A percentile compares a stretch with the other conserved stretches of the same genome.
Conservation (phyloP, 2,113 vertebrate genomes). For the Chloroceryle aenea region DNA sequence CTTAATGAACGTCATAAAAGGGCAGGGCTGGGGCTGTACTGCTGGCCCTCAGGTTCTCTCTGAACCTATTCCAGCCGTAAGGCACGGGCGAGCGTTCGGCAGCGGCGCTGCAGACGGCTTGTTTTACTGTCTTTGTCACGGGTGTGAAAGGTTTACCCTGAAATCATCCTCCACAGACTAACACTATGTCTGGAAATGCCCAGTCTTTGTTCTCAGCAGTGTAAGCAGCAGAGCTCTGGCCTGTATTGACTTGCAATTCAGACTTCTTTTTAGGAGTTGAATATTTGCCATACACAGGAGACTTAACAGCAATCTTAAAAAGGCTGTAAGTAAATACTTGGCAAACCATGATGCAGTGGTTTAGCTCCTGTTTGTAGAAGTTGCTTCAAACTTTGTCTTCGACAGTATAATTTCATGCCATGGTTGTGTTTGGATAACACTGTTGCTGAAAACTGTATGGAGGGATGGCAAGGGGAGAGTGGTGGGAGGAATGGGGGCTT, state of each 20-base stretch:
- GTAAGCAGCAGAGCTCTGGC: neutral
- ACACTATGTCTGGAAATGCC: neutral
- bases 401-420: neutral
- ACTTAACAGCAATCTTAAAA: neutral
- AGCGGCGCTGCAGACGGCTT: neutral
- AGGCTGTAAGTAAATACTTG: neutral
- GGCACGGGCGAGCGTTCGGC: fast-evolving
- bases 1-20: neutral
- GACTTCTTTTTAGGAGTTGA: slow-evolving; percentile 41
- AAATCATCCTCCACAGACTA: neutral
- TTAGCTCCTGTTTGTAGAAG: neutral
- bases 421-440: neutral
- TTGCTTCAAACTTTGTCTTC: neutral
- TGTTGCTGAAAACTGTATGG: neutral
- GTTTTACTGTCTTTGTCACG: neutral
- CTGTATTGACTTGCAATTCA: neutral
- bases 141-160: neutral
- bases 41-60: neutral
- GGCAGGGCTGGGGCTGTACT: neutral
- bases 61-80: neutral
- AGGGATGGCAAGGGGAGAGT: neutral
- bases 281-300: neutral
- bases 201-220: neutral
- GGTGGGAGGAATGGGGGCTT: neutral
- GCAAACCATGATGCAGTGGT: neutral